A percentile compares a stretch with the other conserved stretches of the same genome.
These are phyloP conservation scores for Orbicella faveolata DNA, from an alignment of 64 coral and sea anemone species.

Conservation along the genomic window DNA sequence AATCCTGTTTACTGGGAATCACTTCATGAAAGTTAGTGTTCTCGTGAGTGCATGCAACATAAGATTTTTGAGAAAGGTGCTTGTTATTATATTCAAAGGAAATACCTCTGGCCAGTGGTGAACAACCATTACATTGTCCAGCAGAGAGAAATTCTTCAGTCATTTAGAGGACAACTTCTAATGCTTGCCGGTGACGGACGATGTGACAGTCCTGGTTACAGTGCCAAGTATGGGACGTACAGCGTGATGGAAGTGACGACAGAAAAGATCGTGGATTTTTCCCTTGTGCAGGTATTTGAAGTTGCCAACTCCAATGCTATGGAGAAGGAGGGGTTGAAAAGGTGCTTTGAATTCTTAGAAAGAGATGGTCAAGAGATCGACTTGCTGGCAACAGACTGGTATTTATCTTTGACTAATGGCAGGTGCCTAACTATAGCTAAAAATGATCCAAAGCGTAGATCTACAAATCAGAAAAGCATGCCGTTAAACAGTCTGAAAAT, in stretches of 20 bases:
- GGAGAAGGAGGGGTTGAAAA: background rate
- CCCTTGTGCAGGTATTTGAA: constrained; percentile 11
- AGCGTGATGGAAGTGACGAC: constrained; percentile 8
- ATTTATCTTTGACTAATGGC: background rate
- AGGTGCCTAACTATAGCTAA: background rate
- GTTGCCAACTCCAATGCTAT: background rate
- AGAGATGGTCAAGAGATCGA: background rate
- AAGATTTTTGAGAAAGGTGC: too few species aligned
- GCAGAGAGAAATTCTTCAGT: too few species aligned
- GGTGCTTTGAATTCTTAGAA: background rate
- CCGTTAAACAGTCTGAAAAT: too few species aligned
- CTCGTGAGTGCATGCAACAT: background rate
- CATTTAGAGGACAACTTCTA: background rate
- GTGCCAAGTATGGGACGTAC: constrained; percentile 23
- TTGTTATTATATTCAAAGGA: too few species aligned
- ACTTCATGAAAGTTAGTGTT: background rate
- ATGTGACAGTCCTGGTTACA: constrained; percentile 20
- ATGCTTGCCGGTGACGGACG: constrained; percentile 9
- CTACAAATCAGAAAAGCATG: too few species aligned
- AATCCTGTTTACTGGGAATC: constrained; percentile 21
- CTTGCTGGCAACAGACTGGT: background rate
- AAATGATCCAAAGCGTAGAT: too few species aligned
- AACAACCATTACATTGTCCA: too few species aligned
- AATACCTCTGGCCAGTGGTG: too few species aligned
- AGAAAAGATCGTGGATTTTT: constrained; percentile 19